Conservation (phyloP, 2,113 vertebrate genomes). For the Ophthalmolycus amberensis region DNA sequence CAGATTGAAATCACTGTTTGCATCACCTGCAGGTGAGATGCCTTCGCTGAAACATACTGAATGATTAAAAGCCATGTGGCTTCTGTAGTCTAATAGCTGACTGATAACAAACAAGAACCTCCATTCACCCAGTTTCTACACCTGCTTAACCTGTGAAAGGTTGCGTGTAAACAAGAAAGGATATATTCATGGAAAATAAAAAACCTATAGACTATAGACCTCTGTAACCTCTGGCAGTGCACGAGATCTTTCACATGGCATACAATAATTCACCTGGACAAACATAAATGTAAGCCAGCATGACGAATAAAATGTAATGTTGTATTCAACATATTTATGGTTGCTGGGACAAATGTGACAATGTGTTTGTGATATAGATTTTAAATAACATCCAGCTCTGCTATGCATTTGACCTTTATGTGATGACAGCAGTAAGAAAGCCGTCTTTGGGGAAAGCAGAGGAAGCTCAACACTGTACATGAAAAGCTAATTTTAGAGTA, state of each 20-base stretch:
- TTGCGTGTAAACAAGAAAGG: slow-evolving; percentile 42
- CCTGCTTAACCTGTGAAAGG: slow-evolving; percentile 36
- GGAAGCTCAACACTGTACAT: not conserved
- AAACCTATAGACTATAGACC: not conserved
- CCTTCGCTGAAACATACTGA: slow-evolving; percentile 39
- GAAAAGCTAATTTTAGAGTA: too few species aligned
- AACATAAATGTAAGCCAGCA: not conserved
- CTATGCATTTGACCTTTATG: not conserved
- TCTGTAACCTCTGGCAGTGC: slow-evolving; percentile 1
- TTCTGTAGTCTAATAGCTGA: slow-evolving; percentile 27
- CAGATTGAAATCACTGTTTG: slow-evolving; percentile 28
- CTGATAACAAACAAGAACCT: slow-evolving; percentile 54
- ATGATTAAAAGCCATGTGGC: slow-evolving; percentile 46
- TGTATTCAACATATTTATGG: too few species aligned
- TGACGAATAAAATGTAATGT: not conserved
- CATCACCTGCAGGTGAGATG: slow-evolving; percentile 42
- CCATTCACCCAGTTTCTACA: slow-evolving; percentile 17
- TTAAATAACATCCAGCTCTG: not conserved
- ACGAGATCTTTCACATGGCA: not conserved
- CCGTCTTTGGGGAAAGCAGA: too few species aligned
- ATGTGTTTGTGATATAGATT: not conserved
- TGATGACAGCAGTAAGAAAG: not conserved
- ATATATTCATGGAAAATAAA: slow-evolving; percentile 33
- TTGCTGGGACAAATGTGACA: too few species aligned
- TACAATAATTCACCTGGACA: too few species aligned